Evolutionary conservation across 2,113 vertebrate genomes (phyloP).

Genomic region (Strigops habroptila): DNA sequence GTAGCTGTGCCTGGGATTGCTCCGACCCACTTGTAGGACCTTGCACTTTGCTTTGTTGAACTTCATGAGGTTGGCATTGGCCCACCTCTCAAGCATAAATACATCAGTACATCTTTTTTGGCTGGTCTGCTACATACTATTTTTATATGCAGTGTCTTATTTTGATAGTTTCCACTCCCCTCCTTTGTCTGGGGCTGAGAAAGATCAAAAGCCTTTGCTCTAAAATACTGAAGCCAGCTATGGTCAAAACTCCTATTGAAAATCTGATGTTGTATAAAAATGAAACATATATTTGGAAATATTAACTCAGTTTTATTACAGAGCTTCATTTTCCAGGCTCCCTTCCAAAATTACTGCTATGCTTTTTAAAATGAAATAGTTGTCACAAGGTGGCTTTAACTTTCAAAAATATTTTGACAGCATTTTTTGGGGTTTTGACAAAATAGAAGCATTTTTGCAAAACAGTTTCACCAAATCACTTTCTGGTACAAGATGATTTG

Average conservation of each 20-base stretch:
- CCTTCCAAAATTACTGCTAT: not conserved
- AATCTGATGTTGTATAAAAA: not conserved
- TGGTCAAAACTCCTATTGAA: not conserved
- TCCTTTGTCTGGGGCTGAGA: not conserved
- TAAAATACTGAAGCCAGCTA: not conserved
- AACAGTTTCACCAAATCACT: not conserved
- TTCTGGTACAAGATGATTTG: not conserved
- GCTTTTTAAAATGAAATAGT: not conserved
- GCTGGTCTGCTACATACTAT: not conserved
- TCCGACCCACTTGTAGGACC: not conserved
- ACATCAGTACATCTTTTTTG: not conserved
- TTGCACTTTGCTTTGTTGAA: not conserved
- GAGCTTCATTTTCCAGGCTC: not conserved
- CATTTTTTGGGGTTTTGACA: not conserved
- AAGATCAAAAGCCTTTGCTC: not conserved
- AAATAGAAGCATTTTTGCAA: not conserved
- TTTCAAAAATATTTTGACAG: slow-evolving; percentile 22
- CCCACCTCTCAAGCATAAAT: not conserved
- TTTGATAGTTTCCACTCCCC: not conserved
- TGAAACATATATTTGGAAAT: not conserved
- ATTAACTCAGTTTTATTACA: not conserved
- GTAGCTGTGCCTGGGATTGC: not conserved
- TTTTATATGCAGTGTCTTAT: not conserved
- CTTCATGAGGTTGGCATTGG: not conserved
- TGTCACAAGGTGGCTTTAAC: not conserved